Evolutionary conservation across 1,140 invertebrate genomes (phyloP).

Genomic region (Lasioglossum baleicum): DNA sequence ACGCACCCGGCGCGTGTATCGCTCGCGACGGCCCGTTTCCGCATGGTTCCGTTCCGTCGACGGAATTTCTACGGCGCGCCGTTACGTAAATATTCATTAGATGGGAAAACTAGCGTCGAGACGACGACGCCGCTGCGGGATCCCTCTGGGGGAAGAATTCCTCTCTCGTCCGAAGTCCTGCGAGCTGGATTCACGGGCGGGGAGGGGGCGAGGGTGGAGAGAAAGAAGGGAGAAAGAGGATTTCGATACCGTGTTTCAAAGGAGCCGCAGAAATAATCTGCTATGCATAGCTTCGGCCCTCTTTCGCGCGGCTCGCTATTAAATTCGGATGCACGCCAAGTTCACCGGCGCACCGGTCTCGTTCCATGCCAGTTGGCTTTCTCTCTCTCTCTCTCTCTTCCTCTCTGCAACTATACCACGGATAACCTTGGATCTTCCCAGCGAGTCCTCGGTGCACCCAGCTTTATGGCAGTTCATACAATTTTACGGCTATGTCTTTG

Average conservation of each 20-base stretch:
- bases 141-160: slow-evolving; percentile 31
- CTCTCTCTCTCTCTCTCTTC: no score
- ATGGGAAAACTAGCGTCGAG: slow-evolving; percentile 48
- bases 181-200: not conserved
- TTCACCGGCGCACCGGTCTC: slow-evolving; percentile 42
- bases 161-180: slow-evolving; percentile 24
- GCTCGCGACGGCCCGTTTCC: no score
- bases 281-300: slow-evolving; percentile 58
- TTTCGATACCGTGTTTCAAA: slow-evolving; percentile 53
- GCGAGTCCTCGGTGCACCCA: slow-evolving; percentile 5
- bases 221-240: slow-evolving; percentile 4
- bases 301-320: slow-evolving; percentile 48
- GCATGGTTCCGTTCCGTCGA: not conserved
- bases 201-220: not conserved
- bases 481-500: not conserved
- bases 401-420: not conserved
- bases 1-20: slow-evolving; percentile 7
- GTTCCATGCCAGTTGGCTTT: slow-evolving; percentile 19
- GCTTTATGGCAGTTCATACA: not conserved
- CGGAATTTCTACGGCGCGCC: slow-evolving; percentile 51
- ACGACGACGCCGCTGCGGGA: slow-evolving; percentile 31
- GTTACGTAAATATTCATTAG: slow-evolving; percentile 62
- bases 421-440: slow-evolving; percentile 32
- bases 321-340: slow-evolving; percentile 55
- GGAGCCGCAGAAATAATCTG: slow-evolving; percentile 57